Conservation (phyloP, 2,888 invertebrate species). For the Netelia inedita region DNA sequence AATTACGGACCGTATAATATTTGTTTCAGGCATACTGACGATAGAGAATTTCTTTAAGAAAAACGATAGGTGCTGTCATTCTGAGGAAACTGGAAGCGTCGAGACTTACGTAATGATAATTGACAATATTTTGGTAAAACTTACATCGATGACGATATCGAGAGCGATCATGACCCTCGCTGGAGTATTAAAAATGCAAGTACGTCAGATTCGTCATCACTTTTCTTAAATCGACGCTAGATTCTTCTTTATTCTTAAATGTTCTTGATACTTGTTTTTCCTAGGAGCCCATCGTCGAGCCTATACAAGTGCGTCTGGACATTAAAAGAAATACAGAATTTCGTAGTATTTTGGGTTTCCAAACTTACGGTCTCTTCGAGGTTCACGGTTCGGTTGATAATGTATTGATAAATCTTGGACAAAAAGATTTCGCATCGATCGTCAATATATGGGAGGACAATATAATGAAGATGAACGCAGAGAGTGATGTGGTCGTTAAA, state of each 20-base stretch:
- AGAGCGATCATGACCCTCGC: conserved; percentile 91
- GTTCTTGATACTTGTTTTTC: neutral
- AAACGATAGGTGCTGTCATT: conserved; percentile 79
- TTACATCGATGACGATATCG: conserved; percentile 89
- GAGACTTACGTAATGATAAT: conserved; percentile 83
- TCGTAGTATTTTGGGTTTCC: conserved; percentile 78
- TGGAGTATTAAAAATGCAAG: conserved; percentile 91
- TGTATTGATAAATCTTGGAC: conserved; percentile 90
- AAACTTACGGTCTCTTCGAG: conserved; percentile 85
- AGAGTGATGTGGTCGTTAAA: conserved; percentile 50
- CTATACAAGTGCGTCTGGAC: conserved; percentile 90
- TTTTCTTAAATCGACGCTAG: neutral
- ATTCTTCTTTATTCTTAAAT: neutral
- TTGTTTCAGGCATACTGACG: conserved; percentile 88
- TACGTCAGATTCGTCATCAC: conserved; percentile 75
- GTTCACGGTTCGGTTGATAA: conserved; percentile 89
- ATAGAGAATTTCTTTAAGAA: conserved; percentile 93
- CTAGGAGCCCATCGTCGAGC: conserved; percentile 92
- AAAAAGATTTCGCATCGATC: conserved; percentile 91
- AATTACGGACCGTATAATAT: neutral
- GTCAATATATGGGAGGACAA: conserved; percentile 91
- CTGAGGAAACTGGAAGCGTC: conserved; percentile 62
- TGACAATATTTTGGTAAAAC: conserved; percentile 90
- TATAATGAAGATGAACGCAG: conserved; percentile 84
- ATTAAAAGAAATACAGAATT: conserved; percentile 89